A percentile compares a stretch with the other conserved stretches of the same genome.
phyloP scores from a whole-genome alignment of 2,888 invertebrate genomes.

The Pyralis farinalis region DNA sequence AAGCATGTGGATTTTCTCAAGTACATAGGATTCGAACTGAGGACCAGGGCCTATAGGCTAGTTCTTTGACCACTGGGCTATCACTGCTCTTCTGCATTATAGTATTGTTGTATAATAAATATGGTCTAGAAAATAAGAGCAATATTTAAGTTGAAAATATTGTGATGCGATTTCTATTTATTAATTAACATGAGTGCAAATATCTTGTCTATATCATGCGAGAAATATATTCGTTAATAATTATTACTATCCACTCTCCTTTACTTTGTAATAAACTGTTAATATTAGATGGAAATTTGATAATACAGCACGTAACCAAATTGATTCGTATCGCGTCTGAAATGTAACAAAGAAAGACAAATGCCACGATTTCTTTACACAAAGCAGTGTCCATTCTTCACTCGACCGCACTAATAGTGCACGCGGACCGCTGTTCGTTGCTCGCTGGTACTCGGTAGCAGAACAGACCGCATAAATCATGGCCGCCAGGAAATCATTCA shows the following conservation, averaged over 20 bases:
- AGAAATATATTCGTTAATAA: not conserved
- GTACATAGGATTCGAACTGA: too few relatives aligned
- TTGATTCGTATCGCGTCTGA: slow-evolving; percentile 40
- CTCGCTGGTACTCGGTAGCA: slow-evolving; percentile 29
- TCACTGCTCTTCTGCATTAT: too few relatives aligned
- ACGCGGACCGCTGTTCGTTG: slow-evolving; percentile 39
- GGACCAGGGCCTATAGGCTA: too few relatives aligned
- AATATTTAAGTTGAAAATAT: too few relatives aligned
- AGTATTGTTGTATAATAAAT: too few relatives aligned
- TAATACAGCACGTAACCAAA: slow-evolving; percentile 24
- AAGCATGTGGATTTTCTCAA: too few relatives aligned
- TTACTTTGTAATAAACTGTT: not conserved
- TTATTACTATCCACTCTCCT: not conserved
- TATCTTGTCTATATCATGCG: too few relatives aligned
- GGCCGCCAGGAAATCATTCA: slow-evolving; percentile 77
- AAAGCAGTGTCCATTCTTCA: slow-evolving; percentile 70
- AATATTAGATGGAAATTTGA: slow-evolving; percentile 16
- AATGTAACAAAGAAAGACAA: slow-evolving; percentile 65
- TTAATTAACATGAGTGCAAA: too few relatives aligned
- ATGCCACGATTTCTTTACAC: slow-evolving; percentile 58
- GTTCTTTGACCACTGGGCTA: too few relatives aligned
- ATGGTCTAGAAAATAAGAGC: too few relatives aligned
- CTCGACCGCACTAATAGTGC: slow-evolving; percentile 56
- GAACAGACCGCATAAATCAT: slow-evolving; percentile 69
- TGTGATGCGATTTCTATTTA: too few relatives aligned